phyloP scores from a whole-genome alignment of 2,113 vertebrate species.

The Ciconia maguari region DNA sequence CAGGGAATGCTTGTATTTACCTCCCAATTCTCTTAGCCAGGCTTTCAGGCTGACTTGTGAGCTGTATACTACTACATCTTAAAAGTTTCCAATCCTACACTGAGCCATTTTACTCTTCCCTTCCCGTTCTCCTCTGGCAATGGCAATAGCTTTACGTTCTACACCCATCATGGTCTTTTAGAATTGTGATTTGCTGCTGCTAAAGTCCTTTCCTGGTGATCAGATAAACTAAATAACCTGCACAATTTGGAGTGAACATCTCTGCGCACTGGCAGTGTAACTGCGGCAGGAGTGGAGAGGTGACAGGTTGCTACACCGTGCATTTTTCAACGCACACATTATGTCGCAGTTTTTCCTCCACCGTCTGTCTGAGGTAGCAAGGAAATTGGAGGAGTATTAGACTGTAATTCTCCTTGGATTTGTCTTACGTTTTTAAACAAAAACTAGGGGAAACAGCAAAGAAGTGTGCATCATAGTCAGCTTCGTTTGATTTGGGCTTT shows the following conservation, averaged over 20 bases:
- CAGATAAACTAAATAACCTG: neutral
- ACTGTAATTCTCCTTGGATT: neutral
- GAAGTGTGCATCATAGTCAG: neutral
- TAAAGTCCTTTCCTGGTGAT: neutral
- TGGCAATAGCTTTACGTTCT: neutral
- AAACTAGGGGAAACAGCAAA: neutral
- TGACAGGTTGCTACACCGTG: neutral
- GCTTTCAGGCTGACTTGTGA: slow-evolving; percentile 48
- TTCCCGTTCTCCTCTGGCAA: neutral
- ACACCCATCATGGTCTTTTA: neutral
- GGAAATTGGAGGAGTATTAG: neutral
- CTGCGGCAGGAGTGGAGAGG: neutral
- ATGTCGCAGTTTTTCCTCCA: neutral
- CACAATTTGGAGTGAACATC: neutral
- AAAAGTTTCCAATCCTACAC: neutral
- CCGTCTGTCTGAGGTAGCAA: neutral
- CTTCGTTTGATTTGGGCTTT: neutral
- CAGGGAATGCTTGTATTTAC: slow-evolving; percentile 70
- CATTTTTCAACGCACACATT: neutral
- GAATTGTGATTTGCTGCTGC: neutral
- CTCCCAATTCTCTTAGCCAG: slow-evolving; percentile 34
- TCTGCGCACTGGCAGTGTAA: neutral
- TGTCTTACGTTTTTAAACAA: neutral
- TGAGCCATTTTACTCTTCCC: neutral
- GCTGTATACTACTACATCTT: neutral